These are phyloP conservation scores for Rhopilema esculentum DNA, from an alignment of 30 jellyfish, hydroid and myxozoan genomes.

Conservation along the genomic window DNA sequence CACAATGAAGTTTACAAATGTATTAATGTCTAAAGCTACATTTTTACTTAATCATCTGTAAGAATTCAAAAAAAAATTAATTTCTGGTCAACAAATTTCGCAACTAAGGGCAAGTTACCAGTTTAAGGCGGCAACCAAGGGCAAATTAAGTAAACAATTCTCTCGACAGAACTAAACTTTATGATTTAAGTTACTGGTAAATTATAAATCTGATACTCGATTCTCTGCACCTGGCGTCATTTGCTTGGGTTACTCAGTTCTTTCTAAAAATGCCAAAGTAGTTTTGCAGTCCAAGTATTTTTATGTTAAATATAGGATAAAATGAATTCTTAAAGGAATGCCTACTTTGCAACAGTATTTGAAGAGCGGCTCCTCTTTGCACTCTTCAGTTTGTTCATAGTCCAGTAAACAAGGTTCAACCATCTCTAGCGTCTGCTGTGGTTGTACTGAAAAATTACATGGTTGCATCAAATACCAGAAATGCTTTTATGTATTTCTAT, in stretches of 20 bases:
- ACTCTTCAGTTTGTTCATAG: conserved; percentile 26
- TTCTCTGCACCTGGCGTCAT: too few species aligned
- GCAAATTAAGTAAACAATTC: too few species aligned
- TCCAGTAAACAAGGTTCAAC: conserved; percentile 42
- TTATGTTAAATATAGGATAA: not conserved
- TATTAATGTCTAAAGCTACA: not conserved
- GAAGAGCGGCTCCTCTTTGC: conserved; percentile 33
- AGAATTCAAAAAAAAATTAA: too few species aligned
- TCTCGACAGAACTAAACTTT: too few species aligned
- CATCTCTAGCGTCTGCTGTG: conserved; percentile 36
- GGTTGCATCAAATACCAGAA: too few species aligned
- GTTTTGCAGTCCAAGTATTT: not conserved
- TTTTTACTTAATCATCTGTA: too few species aligned
- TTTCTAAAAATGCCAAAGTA: not conserved
- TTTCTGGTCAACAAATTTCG: too few species aligned
- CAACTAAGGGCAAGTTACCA: too few species aligned
- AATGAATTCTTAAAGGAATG: not conserved
- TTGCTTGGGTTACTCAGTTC: too few species aligned
- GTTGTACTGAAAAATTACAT: conserved; percentile 16
- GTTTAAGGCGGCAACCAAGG: too few species aligned
- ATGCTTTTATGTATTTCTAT: not conserved
- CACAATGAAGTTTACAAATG: not conserved
- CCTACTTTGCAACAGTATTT: conserved; percentile 51
- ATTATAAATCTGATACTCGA: too few species aligned
- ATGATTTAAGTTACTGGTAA: too few species aligned